Conservation (phyloP, 2,797 vertebrate genomes). For the Gymnopithys bicolor region DNA sequence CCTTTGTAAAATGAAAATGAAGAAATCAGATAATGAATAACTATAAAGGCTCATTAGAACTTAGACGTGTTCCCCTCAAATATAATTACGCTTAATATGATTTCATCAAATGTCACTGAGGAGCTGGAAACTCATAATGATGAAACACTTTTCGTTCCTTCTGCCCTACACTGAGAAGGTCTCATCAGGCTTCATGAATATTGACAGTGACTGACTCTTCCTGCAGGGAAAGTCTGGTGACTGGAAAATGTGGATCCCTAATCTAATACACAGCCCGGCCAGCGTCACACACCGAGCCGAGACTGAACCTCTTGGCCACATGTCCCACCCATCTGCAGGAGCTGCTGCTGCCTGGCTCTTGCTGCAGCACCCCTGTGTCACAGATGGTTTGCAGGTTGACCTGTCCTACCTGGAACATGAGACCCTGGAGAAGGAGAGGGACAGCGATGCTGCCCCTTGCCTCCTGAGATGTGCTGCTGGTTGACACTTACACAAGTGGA, state of each 20-base stretch:
- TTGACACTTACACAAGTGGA: no score
- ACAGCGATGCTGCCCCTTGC: accelerated
- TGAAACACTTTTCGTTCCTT: background rate
- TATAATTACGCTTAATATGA: conserved; percentile 43
- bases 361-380: background rate
- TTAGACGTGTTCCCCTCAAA: conserved; percentile 10
- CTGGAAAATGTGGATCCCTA: background rate
- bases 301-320: background rate
- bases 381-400: background rate
- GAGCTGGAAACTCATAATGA: conserved; percentile 30
- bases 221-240: conserved; percentile 22
- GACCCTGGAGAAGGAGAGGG: background rate
- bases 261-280: background rate
- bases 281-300: accelerated
- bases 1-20: conserved; percentile 27
- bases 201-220: conserved; percentile 47
- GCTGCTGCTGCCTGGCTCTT: background rate
- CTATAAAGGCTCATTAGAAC: conserved; percentile 40
- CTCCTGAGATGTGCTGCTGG: background rate
- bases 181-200: conserved; percentile 19
- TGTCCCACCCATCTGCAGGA: background rate
- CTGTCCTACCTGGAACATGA: background rate
- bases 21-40: conserved; percentile 46
- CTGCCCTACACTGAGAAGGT: background rate
- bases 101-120: conserved; percentile 60